These are phyloP conservation scores for Theocolax elegans DNA, from an alignment of 1,140 invertebrate genomes.

Conservation along the genomic window DNA sequence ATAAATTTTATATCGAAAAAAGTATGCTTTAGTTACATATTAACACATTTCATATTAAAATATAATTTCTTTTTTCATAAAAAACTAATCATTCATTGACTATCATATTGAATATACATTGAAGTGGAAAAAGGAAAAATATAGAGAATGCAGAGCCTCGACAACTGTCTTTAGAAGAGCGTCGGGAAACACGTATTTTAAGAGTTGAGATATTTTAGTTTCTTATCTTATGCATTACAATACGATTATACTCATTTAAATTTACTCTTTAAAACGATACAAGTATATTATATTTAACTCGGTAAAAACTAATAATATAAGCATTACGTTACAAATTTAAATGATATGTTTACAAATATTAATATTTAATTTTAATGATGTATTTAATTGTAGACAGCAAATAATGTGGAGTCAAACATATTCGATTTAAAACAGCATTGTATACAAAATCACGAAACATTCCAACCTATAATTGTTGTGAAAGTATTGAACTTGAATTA, in stretches of 20 bases:
- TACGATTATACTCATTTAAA: no score
- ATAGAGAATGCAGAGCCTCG: neutral
- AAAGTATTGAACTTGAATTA: neutral
- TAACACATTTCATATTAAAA: no score
- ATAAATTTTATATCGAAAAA: no score
- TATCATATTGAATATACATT: neutral
- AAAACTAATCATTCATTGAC: neutral
- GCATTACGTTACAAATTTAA: neutral
- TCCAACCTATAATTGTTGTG: constrained; percentile 27
- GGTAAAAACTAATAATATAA: no score
- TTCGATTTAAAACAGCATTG: constrained; percentile 1
- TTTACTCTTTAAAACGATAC: no score
- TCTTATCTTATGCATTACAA: no score
- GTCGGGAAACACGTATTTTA: no score
- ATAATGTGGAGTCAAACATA: neutral
- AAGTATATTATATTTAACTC: no score
- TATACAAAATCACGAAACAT: constrained; percentile 26
- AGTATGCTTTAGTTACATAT: no score
- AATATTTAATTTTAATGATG: no score
- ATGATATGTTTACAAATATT: no score
- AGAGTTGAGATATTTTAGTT: no score
- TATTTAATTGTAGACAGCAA: constrained; percentile 13
- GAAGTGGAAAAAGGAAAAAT: neutral
- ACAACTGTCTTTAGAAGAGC: constrained; percentile 9
- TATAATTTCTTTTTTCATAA: constrained; percentile 11